Base-by-base conservation (phyloP, 2,888 invertebrate species). In the Hyposoter didymator region DNA sequence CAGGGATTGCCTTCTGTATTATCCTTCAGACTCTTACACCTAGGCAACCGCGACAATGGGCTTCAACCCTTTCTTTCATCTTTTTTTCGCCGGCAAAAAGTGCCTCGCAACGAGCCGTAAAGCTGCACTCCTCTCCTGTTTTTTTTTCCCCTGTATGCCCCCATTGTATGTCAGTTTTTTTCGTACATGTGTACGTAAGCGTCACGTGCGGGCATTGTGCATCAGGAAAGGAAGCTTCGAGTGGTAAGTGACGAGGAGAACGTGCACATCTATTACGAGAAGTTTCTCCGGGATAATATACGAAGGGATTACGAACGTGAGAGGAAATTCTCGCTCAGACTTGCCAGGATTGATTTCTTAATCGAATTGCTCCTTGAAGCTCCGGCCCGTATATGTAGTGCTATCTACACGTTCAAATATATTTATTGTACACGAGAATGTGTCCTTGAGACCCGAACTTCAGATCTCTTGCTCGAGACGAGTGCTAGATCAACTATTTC, bases 141-240 rank as follows among this genome's bases (percentile, higher is more conserved):
- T 45, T 8, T 75, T 39, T 39, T 39, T 39, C 0, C 32, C 6
- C 10, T 39, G 87, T 88, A 88, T 88, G 88, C 88, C 78, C 81
- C 66, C 86, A 76, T 87, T 84, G 83, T 85, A 73, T 70, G 74
- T 84, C 73, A 45, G 62, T 79, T 70, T 84, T 73, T 66, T 49
- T 72, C 66, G 81, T 45, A 32, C 45, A 55, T 75, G 22, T 17
- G 75, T 78, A 35, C 66, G 22, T 19, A 67, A 85, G 87, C 88
- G 86, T 87, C 87, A 85, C 78, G 89, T 88, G 88, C 82, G 89
- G 59, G 89, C 87, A 90, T 90, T 90, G 89, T 89, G 82, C 76
- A 74, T 83, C 69, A 67, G 28, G 73, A 79, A 84, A 78, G 85
- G 82, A 87, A 84, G 83, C 80, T 64, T 82, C 86, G 62, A 80